Conservation (phyloP, 2,113 vertebrate genomes). For the Pedetes capensis region DNA sequence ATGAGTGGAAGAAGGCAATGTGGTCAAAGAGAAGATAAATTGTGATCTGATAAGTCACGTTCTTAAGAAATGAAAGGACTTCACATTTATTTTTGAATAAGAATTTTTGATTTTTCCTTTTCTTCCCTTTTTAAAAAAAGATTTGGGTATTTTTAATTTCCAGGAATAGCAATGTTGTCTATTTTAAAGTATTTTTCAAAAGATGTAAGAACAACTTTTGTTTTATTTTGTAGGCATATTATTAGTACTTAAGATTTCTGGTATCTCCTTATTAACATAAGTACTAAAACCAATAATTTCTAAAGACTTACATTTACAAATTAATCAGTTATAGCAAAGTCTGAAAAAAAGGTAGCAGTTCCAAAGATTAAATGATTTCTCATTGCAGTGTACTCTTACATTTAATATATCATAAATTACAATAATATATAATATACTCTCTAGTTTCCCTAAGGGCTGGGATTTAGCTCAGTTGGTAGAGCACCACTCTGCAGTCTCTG, state of each 20-base stretch:
- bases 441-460: conserved; percentile 46
- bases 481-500: no score
- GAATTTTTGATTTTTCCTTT: conserved; percentile 43
- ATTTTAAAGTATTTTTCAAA: conserved; percentile 61
- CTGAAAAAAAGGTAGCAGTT: conserved; percentile 37
- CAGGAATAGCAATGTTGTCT: conserved; percentile 16
- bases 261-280: conserved; percentile 11
- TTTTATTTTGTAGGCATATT: conserved; percentile 43
- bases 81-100: conserved; percentile 73
- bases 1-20: neutral
- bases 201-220: conserved; percentile 34
- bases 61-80: conserved; percentile 71
- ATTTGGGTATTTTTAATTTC: conserved; percentile 73
- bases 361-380: conserved; percentile 32
- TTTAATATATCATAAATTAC: conserved; percentile 41
- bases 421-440: conserved; percentile 23
- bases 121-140: conserved; percentile 44
- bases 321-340: conserved; percentile 3
- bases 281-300: neutral
- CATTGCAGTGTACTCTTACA: conserved; percentile 54
- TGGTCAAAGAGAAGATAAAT: conserved; percentile 46
- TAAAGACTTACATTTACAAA: conserved; percentile 48
- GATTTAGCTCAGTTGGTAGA: no score
- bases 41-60: conserved; percentile 18
- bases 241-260: conserved; percentile 40